Percentiles rank a stretch among this genome's conserved stretches.
These are phyloP conservation scores for Xylophagus ater DNA, from an alignment of 2,888 invertebrate species.

Conservation along the genomic window DNA sequence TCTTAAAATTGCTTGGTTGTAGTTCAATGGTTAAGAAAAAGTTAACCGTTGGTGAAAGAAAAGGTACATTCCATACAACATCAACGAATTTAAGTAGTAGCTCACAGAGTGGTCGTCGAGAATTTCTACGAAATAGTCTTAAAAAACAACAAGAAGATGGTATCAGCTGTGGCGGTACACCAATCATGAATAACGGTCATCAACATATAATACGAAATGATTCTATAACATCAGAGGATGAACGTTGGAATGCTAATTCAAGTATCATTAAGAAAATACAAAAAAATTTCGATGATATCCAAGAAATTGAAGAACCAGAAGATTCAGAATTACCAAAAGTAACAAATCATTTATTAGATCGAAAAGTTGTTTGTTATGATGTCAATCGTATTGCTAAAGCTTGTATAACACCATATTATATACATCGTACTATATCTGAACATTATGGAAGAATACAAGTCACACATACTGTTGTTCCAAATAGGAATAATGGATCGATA, in stretches of 20 bases:
- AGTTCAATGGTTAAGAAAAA: conserved; percentile 14
- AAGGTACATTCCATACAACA: conserved; percentile 25
- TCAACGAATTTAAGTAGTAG: conserved; percentile 25
- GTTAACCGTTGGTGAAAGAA: conserved; percentile 18
- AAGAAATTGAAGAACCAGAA: conserved; percentile 12
- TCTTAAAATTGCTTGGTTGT: conserved; percentile 52
- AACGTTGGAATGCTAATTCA: neutral
- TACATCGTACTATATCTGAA: conserved; percentile 5
- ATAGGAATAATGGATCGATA: no score
- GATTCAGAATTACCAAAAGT: conserved; percentile 8
- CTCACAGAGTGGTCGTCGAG: conserved; percentile 18
- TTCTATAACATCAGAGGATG: no score
- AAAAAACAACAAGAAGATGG: neutral
- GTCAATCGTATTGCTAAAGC: conserved; percentile 7
- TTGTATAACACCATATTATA: conserved; percentile 7
- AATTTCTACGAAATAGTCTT: conserved; percentile 14
- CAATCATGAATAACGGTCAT: neutral
- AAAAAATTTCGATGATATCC: conserved; percentile 13
- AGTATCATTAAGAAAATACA: conserved; percentile 9
- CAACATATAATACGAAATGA: neutral
- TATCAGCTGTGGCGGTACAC: neutral
- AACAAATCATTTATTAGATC: conserved; percentile 7
- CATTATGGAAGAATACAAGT: no score
- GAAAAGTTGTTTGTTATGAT: conserved; percentile 4
- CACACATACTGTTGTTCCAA: no score